Conservation (phyloP, 2,113 vertebrate species). For the Orcinus orca region DNA sequence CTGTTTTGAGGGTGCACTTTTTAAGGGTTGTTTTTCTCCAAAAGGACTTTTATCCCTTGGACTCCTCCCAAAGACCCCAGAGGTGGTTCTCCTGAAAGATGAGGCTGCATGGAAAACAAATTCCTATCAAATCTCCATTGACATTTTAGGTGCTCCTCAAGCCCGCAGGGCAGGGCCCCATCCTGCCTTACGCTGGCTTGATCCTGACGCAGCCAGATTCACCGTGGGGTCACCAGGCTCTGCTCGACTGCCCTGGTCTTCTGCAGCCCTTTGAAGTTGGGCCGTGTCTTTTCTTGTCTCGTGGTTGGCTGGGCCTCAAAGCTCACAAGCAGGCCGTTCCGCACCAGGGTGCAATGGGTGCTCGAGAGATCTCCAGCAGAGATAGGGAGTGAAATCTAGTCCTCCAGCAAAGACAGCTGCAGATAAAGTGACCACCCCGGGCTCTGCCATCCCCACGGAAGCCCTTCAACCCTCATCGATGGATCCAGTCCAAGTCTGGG, state of each 20-base stretch:
- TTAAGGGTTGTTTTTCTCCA: background rate
- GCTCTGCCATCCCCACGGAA: background rate
- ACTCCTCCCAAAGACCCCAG: background rate
- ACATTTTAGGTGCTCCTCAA: background rate
- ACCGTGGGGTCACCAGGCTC: background rate
- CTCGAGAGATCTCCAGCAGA: background rate
- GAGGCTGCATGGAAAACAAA: conserved; percentile 63
- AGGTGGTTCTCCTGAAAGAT: conserved; percentile 46
- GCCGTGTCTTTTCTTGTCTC: background rate
- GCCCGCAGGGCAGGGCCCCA: background rate
- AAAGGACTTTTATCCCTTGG: background rate
- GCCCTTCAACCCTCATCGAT: background rate
- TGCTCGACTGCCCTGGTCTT: conserved; percentile 7
- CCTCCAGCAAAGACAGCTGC: background rate
- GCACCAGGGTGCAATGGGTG: background rate
- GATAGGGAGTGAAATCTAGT: background rate
- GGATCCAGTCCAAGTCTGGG: background rate
- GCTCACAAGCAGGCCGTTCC: background rate
- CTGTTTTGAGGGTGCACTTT: background rate
- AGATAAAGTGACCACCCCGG: background rate
- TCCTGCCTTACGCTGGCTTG: background rate
- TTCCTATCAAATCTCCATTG: background rate
- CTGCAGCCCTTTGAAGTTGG: conserved; percentile 42
- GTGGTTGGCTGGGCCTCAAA: background rate
- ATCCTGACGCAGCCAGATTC: background rate